Evolutionary conservation across 2,888 invertebrate species (phyloP).

Genomic region (Bellardia pandia): DNA sequence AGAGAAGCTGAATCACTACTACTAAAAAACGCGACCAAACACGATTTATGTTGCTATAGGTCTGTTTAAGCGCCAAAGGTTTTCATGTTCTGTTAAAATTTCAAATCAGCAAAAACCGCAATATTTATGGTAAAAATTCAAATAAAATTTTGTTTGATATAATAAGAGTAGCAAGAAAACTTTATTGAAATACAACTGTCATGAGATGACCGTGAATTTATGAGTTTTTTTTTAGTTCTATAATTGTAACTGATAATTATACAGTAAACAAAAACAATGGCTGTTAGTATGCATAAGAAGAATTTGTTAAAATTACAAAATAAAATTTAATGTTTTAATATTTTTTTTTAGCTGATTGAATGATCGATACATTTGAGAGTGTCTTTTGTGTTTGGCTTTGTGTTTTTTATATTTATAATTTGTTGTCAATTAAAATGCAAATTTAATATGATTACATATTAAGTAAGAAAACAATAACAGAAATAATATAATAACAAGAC

Average conservation of each 20-base stretch:
- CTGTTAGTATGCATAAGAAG: not conserved
- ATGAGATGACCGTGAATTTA: constrained; percentile 68
- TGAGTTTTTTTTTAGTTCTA: constrained; percentile 30
- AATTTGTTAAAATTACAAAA: constrained; percentile 48
- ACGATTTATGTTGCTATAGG: constrained; percentile 57
- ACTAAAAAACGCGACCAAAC: constrained; percentile 42
- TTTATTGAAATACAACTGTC: constrained; percentile 67
- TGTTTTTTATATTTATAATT: constrained; percentile 62
- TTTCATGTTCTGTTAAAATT: constrained; percentile 57
- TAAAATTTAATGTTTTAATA: constrained; percentile 21
- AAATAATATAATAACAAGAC: constrained; percentile 23
- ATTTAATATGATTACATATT: constrained; percentile 67
- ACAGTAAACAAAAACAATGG: constrained; percentile 44
- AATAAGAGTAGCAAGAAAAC: not conserved
- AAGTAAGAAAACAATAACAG: constrained; percentile 36
- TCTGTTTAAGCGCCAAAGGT: constrained; percentile 61
- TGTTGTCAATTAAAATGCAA: constrained; percentile 73
- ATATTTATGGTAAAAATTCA: constrained; percentile 6
- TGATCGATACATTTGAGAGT: constrained; percentile 28
- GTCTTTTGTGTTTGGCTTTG: not conserved
- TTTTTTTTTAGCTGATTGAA: constrained; percentile 34
- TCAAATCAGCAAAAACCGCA: constrained; percentile 14
- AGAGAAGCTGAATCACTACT: constrained; percentile 35
- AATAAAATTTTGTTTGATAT: constrained; percentile 22
- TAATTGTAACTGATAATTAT: constrained; percentile 53